Conservation (phyloP, 2,888 invertebrate genomes). For the Tridacna crocea region DNA sequence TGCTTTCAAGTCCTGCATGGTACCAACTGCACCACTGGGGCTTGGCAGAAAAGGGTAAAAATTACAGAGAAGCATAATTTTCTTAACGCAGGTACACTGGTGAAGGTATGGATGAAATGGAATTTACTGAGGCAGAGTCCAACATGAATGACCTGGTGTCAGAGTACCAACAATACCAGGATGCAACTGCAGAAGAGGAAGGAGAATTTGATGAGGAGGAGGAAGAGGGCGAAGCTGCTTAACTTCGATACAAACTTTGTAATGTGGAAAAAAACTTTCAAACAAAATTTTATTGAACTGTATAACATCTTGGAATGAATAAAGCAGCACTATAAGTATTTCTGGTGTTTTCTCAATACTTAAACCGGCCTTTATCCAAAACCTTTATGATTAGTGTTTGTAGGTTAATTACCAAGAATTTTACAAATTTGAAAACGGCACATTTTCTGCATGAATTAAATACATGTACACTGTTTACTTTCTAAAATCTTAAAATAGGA, state of each 20-base stretch:
- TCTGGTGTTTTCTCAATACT: background rate
- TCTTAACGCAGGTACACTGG: conserved; percentile 91
- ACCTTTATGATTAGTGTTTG: no score
- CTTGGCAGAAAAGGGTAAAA: no score
- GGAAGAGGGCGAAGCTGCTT: conserved; percentile 91
- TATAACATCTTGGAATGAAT: conserved; percentile 7
- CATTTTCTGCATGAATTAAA: no score
- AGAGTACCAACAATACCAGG: conserved; percentile 21
- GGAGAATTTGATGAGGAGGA: conserved; percentile 97
- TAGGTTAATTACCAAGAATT: no score
- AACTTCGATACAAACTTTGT: background rate
- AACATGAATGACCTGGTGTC: conserved; percentile 22
- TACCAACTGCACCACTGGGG: no score
- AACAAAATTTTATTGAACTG: background rate
- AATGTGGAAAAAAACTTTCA: background rate
- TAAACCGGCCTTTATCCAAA: no score
- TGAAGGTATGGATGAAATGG: conserved; percentile 98
- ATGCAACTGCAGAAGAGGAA: conserved; percentile 85
- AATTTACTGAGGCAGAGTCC: conserved; percentile 51
- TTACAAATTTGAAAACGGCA: no score
- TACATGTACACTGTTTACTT: no score
- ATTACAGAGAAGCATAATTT: no score
- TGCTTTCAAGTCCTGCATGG: no score
- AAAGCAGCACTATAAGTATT: background rate
- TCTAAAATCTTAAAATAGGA: no score